Conservation (phyloP, 2,113 vertebrate genomes). For the Catharus fuscescens region DNA sequence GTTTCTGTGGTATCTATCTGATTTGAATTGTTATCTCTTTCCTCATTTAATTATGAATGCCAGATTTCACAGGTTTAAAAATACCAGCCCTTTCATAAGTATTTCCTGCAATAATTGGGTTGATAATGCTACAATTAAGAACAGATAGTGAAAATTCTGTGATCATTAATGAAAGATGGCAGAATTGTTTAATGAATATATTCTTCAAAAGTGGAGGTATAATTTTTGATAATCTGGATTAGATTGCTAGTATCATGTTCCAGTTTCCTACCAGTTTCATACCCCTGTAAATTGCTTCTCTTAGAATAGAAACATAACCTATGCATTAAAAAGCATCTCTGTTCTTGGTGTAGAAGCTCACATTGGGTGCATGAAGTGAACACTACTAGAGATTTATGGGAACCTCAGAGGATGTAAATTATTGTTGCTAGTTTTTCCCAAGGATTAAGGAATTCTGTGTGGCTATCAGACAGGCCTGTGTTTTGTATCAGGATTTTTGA, state of each 20-base stretch:
- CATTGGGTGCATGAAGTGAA: rapidly evolving
- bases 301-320: not conserved
- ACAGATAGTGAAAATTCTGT: not conserved
- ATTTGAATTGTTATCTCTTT: not conserved
- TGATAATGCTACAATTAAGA: not conserved
- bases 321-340: not conserved
- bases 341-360: not conserved
- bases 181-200: not conserved
- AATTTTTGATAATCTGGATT: not conserved
- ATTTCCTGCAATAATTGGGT: not conserved
- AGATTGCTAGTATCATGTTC: not conserved
- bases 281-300: not conserved
- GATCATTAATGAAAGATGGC: not conserved
- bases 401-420: not conserved
- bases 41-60: not conserved
- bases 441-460: not conserved
- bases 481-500: not conserved
- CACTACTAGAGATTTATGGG: not conserved
- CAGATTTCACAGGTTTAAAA: not conserved
- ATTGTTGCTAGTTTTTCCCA: not conserved
- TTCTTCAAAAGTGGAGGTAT: not conserved
- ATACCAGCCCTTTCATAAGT: rapidly evolving
- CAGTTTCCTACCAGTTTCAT: not conserved
- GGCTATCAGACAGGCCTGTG: not conserved
- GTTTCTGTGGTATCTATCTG: rapidly evolving